Evolutionary conservation across 2,113 vertebrate genomes (phyloP), one percentile per base, ranked within the genome.

Genomic region (Eidolon helvum): DNA sequence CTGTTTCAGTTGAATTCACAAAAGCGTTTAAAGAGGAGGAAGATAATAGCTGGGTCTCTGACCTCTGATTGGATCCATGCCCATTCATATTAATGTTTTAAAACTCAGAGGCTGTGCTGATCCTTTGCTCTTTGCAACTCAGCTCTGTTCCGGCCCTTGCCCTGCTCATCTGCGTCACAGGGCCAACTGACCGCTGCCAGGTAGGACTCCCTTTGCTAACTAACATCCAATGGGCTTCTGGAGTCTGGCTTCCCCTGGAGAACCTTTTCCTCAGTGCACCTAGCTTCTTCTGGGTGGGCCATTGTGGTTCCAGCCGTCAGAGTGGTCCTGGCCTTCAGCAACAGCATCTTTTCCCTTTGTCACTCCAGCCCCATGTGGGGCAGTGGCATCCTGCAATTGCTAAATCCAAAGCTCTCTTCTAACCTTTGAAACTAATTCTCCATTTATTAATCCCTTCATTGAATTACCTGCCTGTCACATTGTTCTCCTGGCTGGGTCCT

Each of bases 221-320:
- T 77, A 53, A 4, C 57, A 38, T 5, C n/a, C 18, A 19, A 5
- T 12, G 16, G 1, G 5, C 48, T 35, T 66, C 50, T 57, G 40
- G 21, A 43, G 26, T 48, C 28, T 10, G 12, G n/a, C 38, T 61
- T 72, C 22, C 74, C 1, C 35, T 63, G 45, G 21, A 68, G 19
- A 65, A 30, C 55, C 28, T 28, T 95, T 89, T 78, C 61, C 24
- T 91, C 40, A 22, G 50, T 22, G 55, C 35, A 3, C 1, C 2
- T 38, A 53, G 40, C 8, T 59, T 93, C 65, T 93, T 30, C 35
- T 66, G 63, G 22, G 2, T 16, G 71, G 15, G 10, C 78, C 35
- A 0, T 16, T 14, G 4, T 10, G 19, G 28, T 5, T 8, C 40
- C 28, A 10, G 71, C 55, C 12, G 7, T 40, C 0, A 1, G 19